Evolutionary conservation across 1,140 invertebrate species (phyloP), one percentile per base, ranked within the genome.

Genomic region (Mercenaria mercenaria): DNA sequence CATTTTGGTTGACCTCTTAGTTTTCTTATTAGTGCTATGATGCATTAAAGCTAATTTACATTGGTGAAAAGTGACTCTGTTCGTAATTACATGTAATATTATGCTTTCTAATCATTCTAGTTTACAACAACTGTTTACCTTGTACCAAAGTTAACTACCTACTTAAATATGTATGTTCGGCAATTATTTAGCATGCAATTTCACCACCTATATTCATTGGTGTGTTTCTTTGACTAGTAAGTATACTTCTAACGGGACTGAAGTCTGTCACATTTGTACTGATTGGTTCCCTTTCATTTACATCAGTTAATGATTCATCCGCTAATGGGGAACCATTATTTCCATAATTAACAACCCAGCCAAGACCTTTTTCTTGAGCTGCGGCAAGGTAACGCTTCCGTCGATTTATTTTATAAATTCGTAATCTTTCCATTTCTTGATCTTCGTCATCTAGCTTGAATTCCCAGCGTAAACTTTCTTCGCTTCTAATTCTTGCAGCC

Each of bases 401-500:
- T 8, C 95, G 89, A 89, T 95, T 95, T 2, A 95, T 93, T 92
- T 95, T 95, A 89, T 95, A 95, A 11, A 94, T 23, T 43, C 82
- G 69, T 47, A 95, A 91, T 67, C 95, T 90, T 76, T 95, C 93
- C 52, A 89, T 80, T 90, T 95, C 95, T 34, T 92, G 81, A 23
- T 94, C 94, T 15, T 91, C 79, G 87, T 93, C 91, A 20, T 93
- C 91, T 43, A 93, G 41, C 18, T 72, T 84, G 69, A 92, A 83
- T 56, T 95, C 95, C 95, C 95, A 95, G 34, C 95, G 88, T 67
- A 95, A 81, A 91, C 93, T 94, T 86, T 95, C 94, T 64, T 83
- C 88, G 61, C 88, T 89, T 32, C 79, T 20, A n/a, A 84, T 13
- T 47, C 88, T 83, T 18, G 86, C 86, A 11, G 77, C 76, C 41